These are phyloP conservation scores for Phrynosoma blainvillii DNA, from an alignment of 2,113 vertebrate genomes.

Conservation along the genomic window DNA sequence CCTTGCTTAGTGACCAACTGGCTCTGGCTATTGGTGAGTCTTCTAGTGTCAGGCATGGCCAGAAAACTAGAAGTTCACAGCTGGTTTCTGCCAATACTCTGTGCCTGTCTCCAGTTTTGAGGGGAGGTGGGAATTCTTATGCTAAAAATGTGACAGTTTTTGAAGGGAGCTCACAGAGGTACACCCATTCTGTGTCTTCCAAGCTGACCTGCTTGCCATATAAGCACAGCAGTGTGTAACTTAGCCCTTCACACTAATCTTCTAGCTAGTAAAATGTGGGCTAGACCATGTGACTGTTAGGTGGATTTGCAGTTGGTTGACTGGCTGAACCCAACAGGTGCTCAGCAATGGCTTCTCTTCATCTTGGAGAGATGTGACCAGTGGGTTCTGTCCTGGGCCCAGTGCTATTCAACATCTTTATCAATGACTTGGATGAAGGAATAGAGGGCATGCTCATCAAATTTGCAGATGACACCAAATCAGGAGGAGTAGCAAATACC, in stretches of 20 bases:
- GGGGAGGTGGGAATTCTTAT: background rate
- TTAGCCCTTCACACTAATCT: background rate
- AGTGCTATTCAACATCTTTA: too few species aligned
- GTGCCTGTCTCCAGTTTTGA: background rate
- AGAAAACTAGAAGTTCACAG: background rate
- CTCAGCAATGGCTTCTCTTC: too few species aligned
- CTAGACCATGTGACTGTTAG: too few species aligned
- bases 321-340: too few species aligned
- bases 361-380: too few species aligned
- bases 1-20: conserved; percentile 80
- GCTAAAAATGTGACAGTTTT: background rate
- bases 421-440: too few species aligned
- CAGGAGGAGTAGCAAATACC: too few species aligned
- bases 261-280: background rate
- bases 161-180: background rate
- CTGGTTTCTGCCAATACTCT: background rate
- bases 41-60: background rate
- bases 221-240: background rate
- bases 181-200: background rate
- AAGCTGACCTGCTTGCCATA: background rate
- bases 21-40: conserved; percentile 86
- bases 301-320: too few species aligned
- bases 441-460: too few species aligned
- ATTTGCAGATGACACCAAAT: too few species aligned
- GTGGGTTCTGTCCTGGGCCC: too few species aligned